Evolutionary conservation across 2,888 invertebrate species (phyloP).

Genomic region (Crematogaster levior): DNA sequence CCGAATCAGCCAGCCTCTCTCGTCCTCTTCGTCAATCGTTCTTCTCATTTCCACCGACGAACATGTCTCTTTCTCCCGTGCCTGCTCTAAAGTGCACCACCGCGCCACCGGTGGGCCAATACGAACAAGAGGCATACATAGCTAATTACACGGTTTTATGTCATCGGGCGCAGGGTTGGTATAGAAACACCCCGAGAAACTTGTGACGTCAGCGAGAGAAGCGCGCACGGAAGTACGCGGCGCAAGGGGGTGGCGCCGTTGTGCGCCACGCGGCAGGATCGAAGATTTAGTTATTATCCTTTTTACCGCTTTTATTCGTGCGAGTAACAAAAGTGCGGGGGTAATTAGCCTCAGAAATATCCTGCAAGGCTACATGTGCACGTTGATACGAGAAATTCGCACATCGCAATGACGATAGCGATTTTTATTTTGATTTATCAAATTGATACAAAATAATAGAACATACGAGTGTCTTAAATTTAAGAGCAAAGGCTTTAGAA

Average conservation of each 20-base stretch:
- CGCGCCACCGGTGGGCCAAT: slow-evolving; percentile 81
- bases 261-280: slow-evolving; percentile 7
- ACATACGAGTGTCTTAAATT: not conserved
- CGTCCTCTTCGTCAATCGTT: slow-evolving; percentile 9
- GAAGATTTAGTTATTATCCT: slow-evolving; percentile 48
- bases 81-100: slow-evolving; percentile 79
- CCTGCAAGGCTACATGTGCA: not conserved
- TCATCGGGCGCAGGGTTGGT: slow-evolving; percentile 68
- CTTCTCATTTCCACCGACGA: slow-evolving; percentile 48
- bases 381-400: not conserved
- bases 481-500: no score
- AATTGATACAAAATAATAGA: not conserved
- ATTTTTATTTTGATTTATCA: slow-evolving; percentile 5
- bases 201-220: slow-evolving; percentile 71
- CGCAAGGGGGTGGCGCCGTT: slow-evolving; percentile 21
- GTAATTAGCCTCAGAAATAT: slow-evolving; percentile 35
- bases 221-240: slow-evolving; percentile 41
- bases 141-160: slow-evolving; percentile 85
- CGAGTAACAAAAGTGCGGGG: slow-evolving; percentile 18
- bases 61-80: slow-evolving; percentile 47
- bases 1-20: slow-evolving; percentile 47
- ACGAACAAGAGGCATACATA: slow-evolving; percentile 82
- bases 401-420: not conserved
- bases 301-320: not conserved
- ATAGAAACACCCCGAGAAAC: slow-evolving; percentile 67